Conservation (phyloP, 2,113 vertebrate species). For the Phalacrocorax aristotelis region DNA sequence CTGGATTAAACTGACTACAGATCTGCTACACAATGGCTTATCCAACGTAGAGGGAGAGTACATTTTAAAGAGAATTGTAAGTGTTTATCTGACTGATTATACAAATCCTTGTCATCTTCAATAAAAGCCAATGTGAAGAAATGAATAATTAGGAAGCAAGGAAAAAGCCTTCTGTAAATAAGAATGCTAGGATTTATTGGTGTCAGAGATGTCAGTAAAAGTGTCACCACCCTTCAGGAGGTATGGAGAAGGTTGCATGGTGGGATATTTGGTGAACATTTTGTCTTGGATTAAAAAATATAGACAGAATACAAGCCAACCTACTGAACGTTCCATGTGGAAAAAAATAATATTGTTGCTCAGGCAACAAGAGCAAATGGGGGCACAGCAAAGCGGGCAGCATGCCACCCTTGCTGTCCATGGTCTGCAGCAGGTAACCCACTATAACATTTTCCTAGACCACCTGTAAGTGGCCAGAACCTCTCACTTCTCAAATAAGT, state of each 20-base stretch:
- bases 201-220: neutral
- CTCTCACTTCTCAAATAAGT: neutral
- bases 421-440: neutral
- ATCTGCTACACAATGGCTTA: neutral
- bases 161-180: neutral
- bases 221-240: neutral
- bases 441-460: neutral
- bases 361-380: neutral
- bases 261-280: neutral
- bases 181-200: neutral
- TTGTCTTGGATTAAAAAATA: neutral
- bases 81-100: neutral
- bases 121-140: neutral
- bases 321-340: neutral
- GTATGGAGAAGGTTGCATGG: neutral
- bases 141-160: neutral
- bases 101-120: neutral
- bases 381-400: rapidly evolving
- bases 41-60: neutral
- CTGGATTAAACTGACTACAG: neutral
- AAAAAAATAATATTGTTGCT: neutral
- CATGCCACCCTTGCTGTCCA: neutral
- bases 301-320: neutral
- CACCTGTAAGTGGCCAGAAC: neutral
- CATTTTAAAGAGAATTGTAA: neutral